Conservation (phyloP, 2,888 invertebrate species). For the Heliconius charithonia region DNA sequence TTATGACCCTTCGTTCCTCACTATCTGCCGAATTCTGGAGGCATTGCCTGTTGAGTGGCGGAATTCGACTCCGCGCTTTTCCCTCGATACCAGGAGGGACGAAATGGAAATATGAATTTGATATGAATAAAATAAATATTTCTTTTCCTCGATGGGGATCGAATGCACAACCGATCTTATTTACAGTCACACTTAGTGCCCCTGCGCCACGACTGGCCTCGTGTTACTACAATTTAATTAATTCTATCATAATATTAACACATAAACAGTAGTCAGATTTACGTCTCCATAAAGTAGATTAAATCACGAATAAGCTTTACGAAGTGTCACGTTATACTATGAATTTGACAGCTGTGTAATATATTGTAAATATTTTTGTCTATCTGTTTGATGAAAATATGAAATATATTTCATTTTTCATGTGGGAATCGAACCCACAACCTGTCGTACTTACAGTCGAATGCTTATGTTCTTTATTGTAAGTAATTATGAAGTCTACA, state of each 20-base stretch:
- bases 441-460: not conserved
- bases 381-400: not conserved
- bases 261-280: not conserved
- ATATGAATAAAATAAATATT: too few species aligned
- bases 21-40: too few species aligned
- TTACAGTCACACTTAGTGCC: too few species aligned
- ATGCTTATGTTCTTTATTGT: not conserved
- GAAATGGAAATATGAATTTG: too few species aligned
- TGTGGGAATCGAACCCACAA: not conserved
- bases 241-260: not conserved
- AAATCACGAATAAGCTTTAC: constrained; percentile 1
- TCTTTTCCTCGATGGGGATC: too few species aligned
- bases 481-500: not conserved
- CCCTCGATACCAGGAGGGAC: too few species aligned
- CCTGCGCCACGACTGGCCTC: too few species aligned
- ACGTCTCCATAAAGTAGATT: not conserved
- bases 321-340: not conserved
- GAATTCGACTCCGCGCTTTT: too few species aligned
- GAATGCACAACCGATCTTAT: too few species aligned
- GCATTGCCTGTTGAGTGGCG: too few species aligned
- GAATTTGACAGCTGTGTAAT: not conserved
- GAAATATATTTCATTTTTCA: not conserved
- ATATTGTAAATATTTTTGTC: not conserved
- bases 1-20: too few species aligned
- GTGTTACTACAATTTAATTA: not conserved